Evolutionary conservation across 2,113 vertebrate species (phyloP), one percentile per base, ranked within the genome.

Genomic region (Seriola quinqueradiata): DNA sequence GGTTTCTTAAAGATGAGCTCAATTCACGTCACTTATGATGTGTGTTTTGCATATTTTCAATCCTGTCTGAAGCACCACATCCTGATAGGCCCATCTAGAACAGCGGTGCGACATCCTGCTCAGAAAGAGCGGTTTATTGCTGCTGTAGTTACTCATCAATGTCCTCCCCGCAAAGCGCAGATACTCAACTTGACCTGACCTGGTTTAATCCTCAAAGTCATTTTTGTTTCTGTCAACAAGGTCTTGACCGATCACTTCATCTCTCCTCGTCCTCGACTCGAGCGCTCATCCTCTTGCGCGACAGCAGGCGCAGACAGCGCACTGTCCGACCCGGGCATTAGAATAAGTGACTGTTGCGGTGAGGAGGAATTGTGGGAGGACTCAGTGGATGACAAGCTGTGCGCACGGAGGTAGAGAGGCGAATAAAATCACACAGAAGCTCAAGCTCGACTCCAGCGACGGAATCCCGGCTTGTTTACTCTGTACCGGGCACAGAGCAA

Each of bases 151-250:
- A 2, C 52, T 70, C 68, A 12, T 75, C 58, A 4, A 4, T 19
- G 28, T 54, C 65, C 50, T 52, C 72, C 42, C 50, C 38, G 8
- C 75, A 9, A 8, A 3, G 60, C 63, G 38, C 54, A 48, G 71
- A 63, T n/a, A 63, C 66, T 12, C 69, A 58, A 42, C 71, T 64
- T 75, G 73, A 76, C 61, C 64, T 23, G 73, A 83, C 73, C 70
- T 25, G 74, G 11, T 66, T 5, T 88, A 82, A 92, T 83, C 79
- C 86, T 44, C 52, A 59, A 21, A 81, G 67, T 80, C 75, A 66
- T 70, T 77, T 74, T 60, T 78, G 21, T 73, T 73, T 78, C 38
- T 57, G 38, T 59, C 78, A 55, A 88, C 86, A 61, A 82, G 81
- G 77, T 85, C 79, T 75, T 42, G 38, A 11, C 75, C 57, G 82